phyloP scores from a whole-genome alignment of 2,113 vertebrate species.

The Psilopsiagon aymara region DNA sequence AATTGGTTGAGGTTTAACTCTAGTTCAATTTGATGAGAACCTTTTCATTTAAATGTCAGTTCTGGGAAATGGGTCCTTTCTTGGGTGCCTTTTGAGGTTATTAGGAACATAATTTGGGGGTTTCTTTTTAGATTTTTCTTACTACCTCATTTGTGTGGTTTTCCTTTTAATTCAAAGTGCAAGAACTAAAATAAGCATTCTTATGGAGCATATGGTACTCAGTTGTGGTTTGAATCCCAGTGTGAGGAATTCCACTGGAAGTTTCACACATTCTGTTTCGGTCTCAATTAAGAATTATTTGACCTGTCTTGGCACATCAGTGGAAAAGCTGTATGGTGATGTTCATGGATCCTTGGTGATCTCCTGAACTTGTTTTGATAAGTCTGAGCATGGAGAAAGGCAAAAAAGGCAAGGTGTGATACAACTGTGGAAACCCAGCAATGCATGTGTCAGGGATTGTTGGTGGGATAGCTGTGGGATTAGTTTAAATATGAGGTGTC shows the following conservation, averaged over 20 bases:
- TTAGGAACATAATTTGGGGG: neutral
- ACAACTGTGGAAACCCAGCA: neutral
- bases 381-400: neutral
- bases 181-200: constrained; percentile 12
- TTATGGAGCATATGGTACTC: neutral
- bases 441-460: neutral
- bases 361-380: neutral
- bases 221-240: neutral
- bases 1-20: constrained; percentile 73
- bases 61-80: constrained; percentile 48
- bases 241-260: neutral
- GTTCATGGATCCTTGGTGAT: neutral
- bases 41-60: constrained; percentile 69
- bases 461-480: neutral
- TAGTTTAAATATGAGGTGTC: neutral
- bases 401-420: neutral
- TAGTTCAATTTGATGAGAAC: constrained; percentile 66
- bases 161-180: constrained; percentile 15
- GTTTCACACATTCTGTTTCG: neutral
- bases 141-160: constrained; percentile 16
- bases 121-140: constrained; percentile 37
- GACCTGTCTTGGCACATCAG: neutral
- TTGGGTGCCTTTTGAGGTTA: neutral
- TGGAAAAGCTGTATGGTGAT: neutral
- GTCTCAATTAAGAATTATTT: constrained; percentile 7